Evolutionary conservation across 92 coral and sea anemone species (phyloP).

Genomic region (Porites evermanni): DNA sequence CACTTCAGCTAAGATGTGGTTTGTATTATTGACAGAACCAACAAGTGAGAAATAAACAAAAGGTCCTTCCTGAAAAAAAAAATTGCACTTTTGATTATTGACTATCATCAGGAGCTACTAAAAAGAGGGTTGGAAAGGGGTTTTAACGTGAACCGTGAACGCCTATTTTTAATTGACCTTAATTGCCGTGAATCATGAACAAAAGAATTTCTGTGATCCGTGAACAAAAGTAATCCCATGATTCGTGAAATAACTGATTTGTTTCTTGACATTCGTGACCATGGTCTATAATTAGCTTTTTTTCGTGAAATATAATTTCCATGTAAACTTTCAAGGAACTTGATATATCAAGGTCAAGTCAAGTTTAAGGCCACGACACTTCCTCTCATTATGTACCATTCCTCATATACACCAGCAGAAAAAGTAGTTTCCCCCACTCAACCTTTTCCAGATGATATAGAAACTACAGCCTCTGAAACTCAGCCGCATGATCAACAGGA

Average conservation of each 20-base stretch:
- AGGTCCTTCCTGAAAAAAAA: constrained; percentile 65
- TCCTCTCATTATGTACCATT: constrained; percentile 21
- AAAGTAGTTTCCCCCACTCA: constrained; percentile 25
- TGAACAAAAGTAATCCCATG: neutral
- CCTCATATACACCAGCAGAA: constrained; percentile 38
- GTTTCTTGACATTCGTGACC: neutral
- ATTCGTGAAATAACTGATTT: neutral
- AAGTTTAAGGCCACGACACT: neutral
- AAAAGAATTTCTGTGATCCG: too few species aligned
- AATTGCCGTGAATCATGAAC: constrained; percentile 4
- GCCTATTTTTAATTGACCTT: constrained; percentile 8
- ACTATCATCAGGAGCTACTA: too few species aligned
- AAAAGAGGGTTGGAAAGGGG: constrained; percentile 12
- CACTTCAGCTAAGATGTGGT: constrained; percentile 60
- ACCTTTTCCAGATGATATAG: too few species aligned
- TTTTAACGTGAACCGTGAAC: constrained; percentile 11
- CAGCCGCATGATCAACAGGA: constrained; percentile 47
- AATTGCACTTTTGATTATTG: neutral
- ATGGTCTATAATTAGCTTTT: too few species aligned
- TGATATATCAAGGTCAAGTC: too few species aligned
- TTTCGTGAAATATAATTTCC: neutral
- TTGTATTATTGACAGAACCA: constrained; percentile 64
- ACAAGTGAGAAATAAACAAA: constrained; percentile 72
- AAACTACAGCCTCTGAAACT: constrained; percentile 30
- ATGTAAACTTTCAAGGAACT: too few species aligned